Base-by-base conservation (phyloP, 2,888 invertebrate genomes). In the Drosophila emarginata region DNA sequence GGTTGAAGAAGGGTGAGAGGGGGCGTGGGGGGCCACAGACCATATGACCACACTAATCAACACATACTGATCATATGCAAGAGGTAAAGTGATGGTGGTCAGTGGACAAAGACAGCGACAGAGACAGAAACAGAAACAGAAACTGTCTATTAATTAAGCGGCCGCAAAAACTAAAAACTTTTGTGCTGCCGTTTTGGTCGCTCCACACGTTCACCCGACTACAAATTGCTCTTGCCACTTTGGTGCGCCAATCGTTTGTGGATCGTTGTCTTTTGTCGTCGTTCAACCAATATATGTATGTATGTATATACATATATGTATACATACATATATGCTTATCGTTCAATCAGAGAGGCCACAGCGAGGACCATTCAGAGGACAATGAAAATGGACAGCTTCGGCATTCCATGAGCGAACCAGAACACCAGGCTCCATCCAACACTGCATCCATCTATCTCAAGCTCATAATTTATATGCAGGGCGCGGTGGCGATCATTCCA, bases 181-280 rank as follows among this genome's bases (percentile, higher is more conserved):
- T 51, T 63, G 64, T 63, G 67, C 87, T 82, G 81, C 88, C 88
- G 86, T 81, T 81, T 81, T 87, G 88, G 81, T 80, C 88, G 61
- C 14, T 45, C 53, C 79, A 79, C 84, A 88, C 84, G 84, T 85
- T 85, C 84, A 81, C 79, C 68, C 72, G 65, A 70, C 84, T 88
- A 85, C 84, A 85, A 85, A 85, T 85, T 85, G 84, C 89, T 85
- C 76, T 85, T 88, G 84, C 84, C 84, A 85, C 84, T 85, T 85
- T 88, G 65, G 88, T 81, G 71, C 80, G 72, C 68, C 79, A 84
- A 78, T 79, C 74, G 64, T 28, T 71, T 45, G 50, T 54, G 69
- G 72, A 66, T 77, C 77, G 73, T 26, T 56, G 45, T 45, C 45
- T 45, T 45, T 45, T 45, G 45, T 18, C 45, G 45, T 12, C 58